These are phyloP conservation scores for Orchestes rusci DNA, from an alignment of 2,888 invertebrate genomes.

Conservation along the genomic window DNA sequence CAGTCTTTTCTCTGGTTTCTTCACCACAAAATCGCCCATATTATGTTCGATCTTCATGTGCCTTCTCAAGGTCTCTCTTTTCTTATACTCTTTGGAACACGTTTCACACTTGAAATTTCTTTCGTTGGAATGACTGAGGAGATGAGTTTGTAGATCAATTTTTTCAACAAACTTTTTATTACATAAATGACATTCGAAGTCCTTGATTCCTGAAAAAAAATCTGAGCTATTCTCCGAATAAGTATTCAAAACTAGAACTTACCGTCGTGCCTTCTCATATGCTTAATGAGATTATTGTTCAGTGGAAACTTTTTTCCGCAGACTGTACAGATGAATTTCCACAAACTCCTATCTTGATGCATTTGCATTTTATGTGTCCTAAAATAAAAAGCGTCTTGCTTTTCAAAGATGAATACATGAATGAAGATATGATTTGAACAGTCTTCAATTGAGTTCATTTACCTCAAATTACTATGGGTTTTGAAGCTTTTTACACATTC, in stretches of 20 bases:
- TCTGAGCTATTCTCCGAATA: not conserved
- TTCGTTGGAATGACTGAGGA: constrained; percentile 33
- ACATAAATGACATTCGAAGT: constrained; percentile 33
- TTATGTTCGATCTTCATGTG: constrained; percentile 31
- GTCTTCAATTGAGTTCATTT: not conserved
- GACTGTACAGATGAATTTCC: constrained; percentile 34
- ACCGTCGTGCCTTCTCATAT: constrained; percentile 32
- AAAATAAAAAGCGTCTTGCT: no score
- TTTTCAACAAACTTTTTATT: constrained; percentile 33
- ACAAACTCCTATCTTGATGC: constrained; percentile 34
- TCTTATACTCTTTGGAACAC: constrained; percentile 49
- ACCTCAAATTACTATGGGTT: constrained; percentile 25
- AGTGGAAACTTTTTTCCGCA: constrained; percentile 35
- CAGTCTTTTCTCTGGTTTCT: constrained; percentile 38
- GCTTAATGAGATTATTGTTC: constrained; percentile 34
- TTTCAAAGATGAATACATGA: no score
- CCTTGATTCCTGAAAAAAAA: constrained; percentile 30
- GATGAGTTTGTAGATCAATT: constrained; percentile 32
- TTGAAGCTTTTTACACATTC: constrained; percentile 26
- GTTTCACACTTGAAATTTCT: constrained; percentile 42
- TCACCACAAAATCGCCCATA: constrained; percentile 36
- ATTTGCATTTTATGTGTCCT: constrained; percentile 35
- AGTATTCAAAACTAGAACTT: not conserved
- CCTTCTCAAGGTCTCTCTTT: constrained; percentile 35
- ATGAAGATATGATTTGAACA: constrained; percentile 8